Evolutionary conservation across 2,797 vertebrate genomes (phyloP).

Genomic region (Peromyscus attwateri): DNA sequence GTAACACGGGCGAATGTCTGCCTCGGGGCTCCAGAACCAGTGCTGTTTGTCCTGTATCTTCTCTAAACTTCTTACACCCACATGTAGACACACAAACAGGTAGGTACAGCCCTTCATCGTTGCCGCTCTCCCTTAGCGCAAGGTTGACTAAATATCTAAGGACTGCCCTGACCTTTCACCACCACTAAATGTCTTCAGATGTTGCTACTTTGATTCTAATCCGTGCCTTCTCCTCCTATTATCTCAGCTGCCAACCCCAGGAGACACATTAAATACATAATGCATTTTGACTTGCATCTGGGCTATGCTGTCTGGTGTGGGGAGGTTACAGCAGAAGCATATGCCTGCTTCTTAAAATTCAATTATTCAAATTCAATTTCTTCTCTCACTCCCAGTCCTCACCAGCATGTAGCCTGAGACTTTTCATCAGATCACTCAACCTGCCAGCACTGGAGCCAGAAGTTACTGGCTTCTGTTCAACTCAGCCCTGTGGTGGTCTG

Average conservation of each 20-base stretch:
- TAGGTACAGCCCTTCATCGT: neutral
- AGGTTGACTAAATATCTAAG: conserved; percentile 67
- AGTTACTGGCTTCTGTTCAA: conserved; percentile 57
- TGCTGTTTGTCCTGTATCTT: neutral
- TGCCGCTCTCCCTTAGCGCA: conserved; percentile 15
- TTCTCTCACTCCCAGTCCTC: conserved; percentile 70
- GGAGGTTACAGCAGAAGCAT: conserved; percentile 78
- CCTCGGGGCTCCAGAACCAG: neutral
- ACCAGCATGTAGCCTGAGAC: conserved; percentile 65
- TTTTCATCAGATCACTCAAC: conserved; percentile 72
- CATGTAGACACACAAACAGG: neutral
- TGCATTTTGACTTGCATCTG: conserved; percentile 81
- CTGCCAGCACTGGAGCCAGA: conserved; percentile 48
- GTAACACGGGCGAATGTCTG: neutral
- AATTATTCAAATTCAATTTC: conserved; percentile 75
- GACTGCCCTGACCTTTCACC: conserved; percentile 79
- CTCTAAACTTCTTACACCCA: neutral
- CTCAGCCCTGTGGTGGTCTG: neutral
- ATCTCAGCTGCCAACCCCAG: conserved; percentile 79
- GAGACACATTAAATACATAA: conserved; percentile 84
- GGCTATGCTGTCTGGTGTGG: conserved; percentile 75
- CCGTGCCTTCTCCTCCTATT: conserved; percentile 83
- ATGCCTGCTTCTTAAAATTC: conserved; percentile 81
- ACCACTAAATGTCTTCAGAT: conserved; percentile 81
- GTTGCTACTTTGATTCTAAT: conserved; percentile 82